phyloP scores from a whole-genome alignment of 2,797 vertebrate species.

The Brachymystax lenok region DNA sequence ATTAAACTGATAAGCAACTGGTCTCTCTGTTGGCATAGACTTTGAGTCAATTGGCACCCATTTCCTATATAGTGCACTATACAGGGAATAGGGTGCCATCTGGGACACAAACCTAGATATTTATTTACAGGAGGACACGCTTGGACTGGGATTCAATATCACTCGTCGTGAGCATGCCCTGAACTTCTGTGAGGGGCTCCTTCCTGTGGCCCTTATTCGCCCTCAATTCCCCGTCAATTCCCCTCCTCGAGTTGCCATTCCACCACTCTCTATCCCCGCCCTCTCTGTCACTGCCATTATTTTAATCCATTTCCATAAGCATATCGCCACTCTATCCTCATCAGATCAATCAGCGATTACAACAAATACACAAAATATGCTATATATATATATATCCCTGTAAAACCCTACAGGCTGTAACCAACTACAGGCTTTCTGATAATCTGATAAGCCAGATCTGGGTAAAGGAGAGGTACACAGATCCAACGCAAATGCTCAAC shows the following conservation, averaged over 20 bases:
- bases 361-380: slow-evolving; percentile 37
- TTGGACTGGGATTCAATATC: slow-evolving; percentile 56
- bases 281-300: slow-evolving; percentile 29
- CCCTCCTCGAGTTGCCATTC: slow-evolving; percentile 43
- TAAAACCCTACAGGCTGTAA: slow-evolving; percentile 47
- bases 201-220: slow-evolving; percentile 19
- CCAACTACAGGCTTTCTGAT: slow-evolving; percentile 33
- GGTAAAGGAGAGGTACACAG: slow-evolving; percentile 27
- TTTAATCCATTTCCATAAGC: slow-evolving; percentile 48
- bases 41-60: background rate
- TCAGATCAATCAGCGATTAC: slow-evolving; percentile 53
- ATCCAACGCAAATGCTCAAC: slow-evolving; percentile 38
- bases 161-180: slow-evolving; percentile 52
- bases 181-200: slow-evolving; percentile 68
- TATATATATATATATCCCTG: slow-evolving; percentile 10
- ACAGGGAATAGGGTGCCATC: background rate
- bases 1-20: slow-evolving; percentile 40
- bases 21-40: slow-evolving; percentile 42
- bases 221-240: slow-evolving; percentile 45
- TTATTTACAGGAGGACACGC: slow-evolving; percentile 56
- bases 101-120: slow-evolving; percentile 10
- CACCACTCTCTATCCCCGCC: slow-evolving; percentile 33
- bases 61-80: background rate
- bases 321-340: background rate
- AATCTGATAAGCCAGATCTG: slow-evolving; percentile 55